Percentiles rank a stretch among this genome's conserved stretches.
phyloP scores from a whole-genome alignment of 2,888 invertebrate genomes.

The Pasiphila rectangulata region DNA sequence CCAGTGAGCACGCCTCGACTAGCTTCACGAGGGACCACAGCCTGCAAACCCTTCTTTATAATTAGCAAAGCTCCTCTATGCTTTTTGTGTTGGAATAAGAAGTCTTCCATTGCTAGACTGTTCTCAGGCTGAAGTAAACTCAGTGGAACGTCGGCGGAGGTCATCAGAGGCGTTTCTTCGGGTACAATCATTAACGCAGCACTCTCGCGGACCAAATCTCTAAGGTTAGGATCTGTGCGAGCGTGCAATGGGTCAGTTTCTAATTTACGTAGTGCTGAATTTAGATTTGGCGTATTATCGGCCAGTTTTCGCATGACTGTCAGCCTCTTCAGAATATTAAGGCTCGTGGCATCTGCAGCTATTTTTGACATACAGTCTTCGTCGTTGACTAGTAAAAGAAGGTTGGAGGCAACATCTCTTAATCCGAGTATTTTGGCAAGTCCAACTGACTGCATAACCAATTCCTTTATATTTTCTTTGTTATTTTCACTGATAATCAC shows the following conservation, averaged over 20 bases:
- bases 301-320: conserved; percentile 87
- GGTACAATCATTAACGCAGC: conserved; percentile 85
- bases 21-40: conserved; percentile 88
- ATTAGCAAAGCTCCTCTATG: conserved; percentile 84
- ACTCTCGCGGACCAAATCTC: conserved; percentile 87
- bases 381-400: conserved; percentile 77
- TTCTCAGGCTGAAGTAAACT: conserved; percentile 85
- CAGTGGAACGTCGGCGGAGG: conserved; percentile 86
- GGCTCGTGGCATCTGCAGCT: conserved; percentile 79
- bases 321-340: conserved; percentile 85
- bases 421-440: conserved; percentile 86
- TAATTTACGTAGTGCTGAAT: conserved; percentile 82
- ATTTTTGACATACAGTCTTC: conserved; percentile 79
- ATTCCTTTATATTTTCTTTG: conserved; percentile 64
- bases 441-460: conserved; percentile 84
- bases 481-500: conserved; percentile 75
- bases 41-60: conserved; percentile 86
- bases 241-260: conserved; percentile 85
- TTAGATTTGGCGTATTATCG: conserved; percentile 83
- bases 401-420: conserved; percentile 81
- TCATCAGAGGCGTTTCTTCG: conserved; percentile 81
- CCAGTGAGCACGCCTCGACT: conserved; percentile 87
- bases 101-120: conserved; percentile 88
- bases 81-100: conserved; percentile 82
- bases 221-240: conserved; percentile 84